Evolutionary conservation across 2,888 invertebrate species (phyloP), one percentile per base, ranked within the genome.

Genomic region (Hydrotaea diabolus): DNA sequence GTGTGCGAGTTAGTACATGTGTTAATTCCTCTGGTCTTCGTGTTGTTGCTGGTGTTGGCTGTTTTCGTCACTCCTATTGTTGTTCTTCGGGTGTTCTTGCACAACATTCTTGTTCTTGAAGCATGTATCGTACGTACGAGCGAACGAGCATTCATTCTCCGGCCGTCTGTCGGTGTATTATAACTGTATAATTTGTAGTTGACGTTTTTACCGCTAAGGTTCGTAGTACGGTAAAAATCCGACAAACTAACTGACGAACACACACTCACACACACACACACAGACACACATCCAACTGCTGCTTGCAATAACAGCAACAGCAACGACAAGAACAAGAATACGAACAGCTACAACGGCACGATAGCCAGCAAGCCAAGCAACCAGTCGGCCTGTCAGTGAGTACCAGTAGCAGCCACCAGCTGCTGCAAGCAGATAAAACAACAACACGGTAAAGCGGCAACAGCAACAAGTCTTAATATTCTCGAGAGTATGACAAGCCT

Each of bases 101-200:
- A 77, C 85, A 85, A 85, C 76, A 85, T 85, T 85, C 82, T 77
- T 85, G 84, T 76, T 69, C 69, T 69, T 69, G 46, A 46, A 66
- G 39, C 43, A 46, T 62, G 7, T 26, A 59, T 59, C n/a, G 26
- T 59, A 26, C 15, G 17, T 36, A 17, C 15, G n/a, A 26, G 13
- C 15, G 31, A 21, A 15, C 46, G 26, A 57, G 59, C 59, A 72
- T 59, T 71, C 31, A 19, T 71, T 17, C 66, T 39, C 69, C 77
- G 49, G 19, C 62, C 3, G 13, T 36, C 75, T 71, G 43, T 64
- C 77, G 57, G 43, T 73, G 73, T 69, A 75, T 79, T 77, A 86
- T 92, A 92, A 92, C 92, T 90, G 92, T 92, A 92, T 89, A 89
- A 90, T 92, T 91, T 92, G 92, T 92, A 92, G 92, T 90, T 91